Percentiles rank a stretch among this genome's conserved stretches.
Conservation (phyloP, 2,888 invertebrate genomes). For the Callosobruchus maculatus region DNA sequence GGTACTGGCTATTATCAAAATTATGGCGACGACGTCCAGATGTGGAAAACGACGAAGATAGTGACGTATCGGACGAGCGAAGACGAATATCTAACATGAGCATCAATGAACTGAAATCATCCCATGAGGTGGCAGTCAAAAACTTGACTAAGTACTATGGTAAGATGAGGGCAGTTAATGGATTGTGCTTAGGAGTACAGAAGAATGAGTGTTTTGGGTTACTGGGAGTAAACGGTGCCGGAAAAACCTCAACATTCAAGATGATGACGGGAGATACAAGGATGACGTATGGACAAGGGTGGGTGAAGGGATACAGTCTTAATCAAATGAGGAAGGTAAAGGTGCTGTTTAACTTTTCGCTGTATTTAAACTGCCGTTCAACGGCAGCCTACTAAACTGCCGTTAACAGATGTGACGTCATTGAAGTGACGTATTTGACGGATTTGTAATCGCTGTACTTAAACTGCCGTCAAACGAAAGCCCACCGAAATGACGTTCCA, state of each 20-base stretch:
- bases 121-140: constrained; percentile 58
- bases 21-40: no score
- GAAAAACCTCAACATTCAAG: constrained; percentile 85
- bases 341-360: no score
- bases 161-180: constrained; percentile 71
- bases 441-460: no score
- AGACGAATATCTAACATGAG: constrained; percentile 49
- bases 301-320: constrained; percentile 50
- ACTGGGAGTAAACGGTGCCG: constrained; percentile 82
- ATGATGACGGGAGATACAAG: constrained; percentile 83
- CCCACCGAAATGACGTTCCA: no score
- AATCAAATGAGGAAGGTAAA: constrained; percentile 50
- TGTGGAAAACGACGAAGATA: constrained; percentile 33
- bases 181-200: constrained; percentile 59
- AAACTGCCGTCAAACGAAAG: no score
- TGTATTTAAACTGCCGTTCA: no score
- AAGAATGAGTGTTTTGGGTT: constrained; percentile 78
- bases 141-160: constrained; percentile 72
- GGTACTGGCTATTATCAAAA: no score
- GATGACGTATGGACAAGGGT: constrained; percentile 68
- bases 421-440: no score
- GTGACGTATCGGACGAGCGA: constrained; percentile 54
- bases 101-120: constrained; percentile 37
- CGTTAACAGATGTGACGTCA: no score
- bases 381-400: no score